These are phyloP conservation scores for Glareola pratincola DNA, from an alignment of 2,113 vertebrate genomes.

Conservation along the genomic window DNA sequence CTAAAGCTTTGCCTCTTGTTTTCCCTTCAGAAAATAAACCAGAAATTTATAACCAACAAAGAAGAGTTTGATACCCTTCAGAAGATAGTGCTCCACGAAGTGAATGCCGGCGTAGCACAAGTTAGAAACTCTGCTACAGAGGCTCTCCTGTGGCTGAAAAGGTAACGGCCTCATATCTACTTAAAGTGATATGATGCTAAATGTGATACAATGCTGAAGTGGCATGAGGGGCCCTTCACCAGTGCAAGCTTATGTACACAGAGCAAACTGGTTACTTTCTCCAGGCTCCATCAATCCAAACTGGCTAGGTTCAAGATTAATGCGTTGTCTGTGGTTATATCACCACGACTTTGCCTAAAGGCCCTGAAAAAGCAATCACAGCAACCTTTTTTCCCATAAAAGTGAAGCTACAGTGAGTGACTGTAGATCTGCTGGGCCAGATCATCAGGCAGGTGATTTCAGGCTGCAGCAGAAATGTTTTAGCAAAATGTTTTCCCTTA, in stretches of 20 bases:
- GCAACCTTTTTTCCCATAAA: not conserved
- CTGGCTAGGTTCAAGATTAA: not conserved
- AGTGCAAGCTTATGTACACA: not conserved
- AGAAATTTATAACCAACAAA: conserved; percentile 90
- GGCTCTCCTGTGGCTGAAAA: conserved; percentile 93
- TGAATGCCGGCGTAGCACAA: conserved; percentile 79
- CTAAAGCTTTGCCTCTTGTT: not conserved
- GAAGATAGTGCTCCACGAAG: conserved; percentile 92
- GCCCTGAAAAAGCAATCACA: rapidly evolving
- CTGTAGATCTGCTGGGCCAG: not conserved
- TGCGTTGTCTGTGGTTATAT: not conserved
- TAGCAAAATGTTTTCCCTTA: not conserved
- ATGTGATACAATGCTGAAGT: no score
- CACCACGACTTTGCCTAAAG: not conserved
- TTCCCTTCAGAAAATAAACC: conserved; percentile 87
- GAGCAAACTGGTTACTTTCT: not conserved
- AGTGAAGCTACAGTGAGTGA: not conserved
- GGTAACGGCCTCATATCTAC: conserved; percentile 28
- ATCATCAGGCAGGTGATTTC: not conserved
- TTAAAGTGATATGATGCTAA: no score
- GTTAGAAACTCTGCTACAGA: conserved; percentile 95
- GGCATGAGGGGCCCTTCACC: not conserved
- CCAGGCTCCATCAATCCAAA: not conserved
- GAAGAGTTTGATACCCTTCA: conserved; percentile 89
- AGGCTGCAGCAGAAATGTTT: not conserved